These are phyloP conservation scores for Drosophila parthenogenetica DNA, from an alignment of 2,888 invertebrate genomes.

Conservation along the genomic window DNA sequence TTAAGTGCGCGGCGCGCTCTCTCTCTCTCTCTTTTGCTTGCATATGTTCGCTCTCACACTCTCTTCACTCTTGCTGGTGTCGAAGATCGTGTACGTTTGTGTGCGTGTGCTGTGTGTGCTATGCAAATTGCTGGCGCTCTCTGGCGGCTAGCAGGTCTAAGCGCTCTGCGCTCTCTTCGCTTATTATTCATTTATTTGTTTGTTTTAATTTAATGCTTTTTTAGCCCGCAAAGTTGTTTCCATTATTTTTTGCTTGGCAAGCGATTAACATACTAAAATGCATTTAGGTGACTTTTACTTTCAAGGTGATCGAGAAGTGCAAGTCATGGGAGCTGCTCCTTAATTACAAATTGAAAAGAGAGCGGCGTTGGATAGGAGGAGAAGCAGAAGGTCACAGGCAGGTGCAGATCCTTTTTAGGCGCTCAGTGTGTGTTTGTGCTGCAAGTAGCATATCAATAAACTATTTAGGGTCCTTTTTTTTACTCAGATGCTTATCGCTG, in stretches of 20 bases:
- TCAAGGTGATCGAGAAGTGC: constrained; percentile 74
- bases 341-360: constrained; percentile 49
- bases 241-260: constrained; percentile 22
- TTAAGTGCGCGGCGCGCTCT: not conserved
- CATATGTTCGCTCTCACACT: not conserved
- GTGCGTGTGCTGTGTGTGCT: constrained; percentile 21
- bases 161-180: constrained; percentile 50
- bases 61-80: constrained; percentile 11
- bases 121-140: constrained; percentile 55
- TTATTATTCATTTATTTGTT: constrained; percentile 81
- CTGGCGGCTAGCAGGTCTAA: constrained; percentile 10
- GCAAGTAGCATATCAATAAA: constrained; percentile 71
- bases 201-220: constrained; percentile 79
- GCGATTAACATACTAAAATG: constrained; percentile 76
- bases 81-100: not conserved
- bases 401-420: constrained; percentile 20
- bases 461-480: constrained; percentile 61
- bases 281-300: constrained; percentile 74
- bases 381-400: constrained; percentile 16
- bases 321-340: constrained; percentile 66
- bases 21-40: constrained; percentile 5
- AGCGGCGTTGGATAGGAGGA: not conserved
- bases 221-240: constrained; percentile 62
- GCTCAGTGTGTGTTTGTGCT: constrained; percentile 28
- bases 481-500: constrained; percentile 65